Percentiles rank a stretch among this genome's conserved stretches.
These are phyloP conservation scores for Galeopsomyia nigrocyanea DNA, from an alignment of 2,888 invertebrate species.

Conservation along the genomic window DNA sequence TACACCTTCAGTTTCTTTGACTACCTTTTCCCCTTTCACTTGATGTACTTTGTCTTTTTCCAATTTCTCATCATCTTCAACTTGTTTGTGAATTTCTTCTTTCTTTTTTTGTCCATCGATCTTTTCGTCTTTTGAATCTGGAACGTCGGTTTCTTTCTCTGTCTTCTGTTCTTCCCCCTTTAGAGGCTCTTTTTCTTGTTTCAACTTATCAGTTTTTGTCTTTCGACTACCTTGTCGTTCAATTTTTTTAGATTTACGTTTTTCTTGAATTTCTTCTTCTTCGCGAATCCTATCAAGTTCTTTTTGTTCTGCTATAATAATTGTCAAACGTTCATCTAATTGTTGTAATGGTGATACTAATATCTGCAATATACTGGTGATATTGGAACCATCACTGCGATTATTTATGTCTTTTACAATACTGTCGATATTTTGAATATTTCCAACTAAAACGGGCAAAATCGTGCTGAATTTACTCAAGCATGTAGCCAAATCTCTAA, in stretches of 20 bases:
- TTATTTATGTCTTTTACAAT: slow-evolving; percentile 36
- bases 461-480: slow-evolving; percentile 44
- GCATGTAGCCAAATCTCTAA: slow-evolving; percentile 48
- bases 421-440: slow-evolving; percentile 26
- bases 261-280: slow-evolving; percentile 41
- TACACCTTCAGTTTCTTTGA: slow-evolving; percentile 52
- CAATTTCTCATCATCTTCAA: slow-evolving; percentile 53
- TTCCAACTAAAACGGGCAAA: slow-evolving; percentile 37
- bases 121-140: slow-evolving; percentile 45
- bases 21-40: slow-evolving; percentile 47
- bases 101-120: slow-evolving; percentile 37
- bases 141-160: slow-evolving; percentile 49
- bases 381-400: neutral
- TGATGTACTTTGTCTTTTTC: slow-evolving; percentile 49
- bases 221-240: slow-evolving; percentile 37
- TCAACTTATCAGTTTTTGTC: slow-evolving; percentile 43
- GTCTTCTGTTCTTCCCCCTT: slow-evolving; percentile 50
- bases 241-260: slow-evolving; percentile 44
- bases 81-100: slow-evolving; percentile 14
- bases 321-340: slow-evolving; percentile 47
- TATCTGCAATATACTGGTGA: neutral
- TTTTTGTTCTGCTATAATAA: slow-evolving; percentile 16
- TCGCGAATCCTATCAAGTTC: neutral
- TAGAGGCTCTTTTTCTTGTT: slow-evolving; percentile 42
- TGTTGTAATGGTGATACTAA: slow-evolving; percentile 45